Percentiles rank a stretch among this genome's conserved stretches.
Conservation (phyloP, 2,113 vertebrate genomes). For the Typhlomys cinereus region DNA sequence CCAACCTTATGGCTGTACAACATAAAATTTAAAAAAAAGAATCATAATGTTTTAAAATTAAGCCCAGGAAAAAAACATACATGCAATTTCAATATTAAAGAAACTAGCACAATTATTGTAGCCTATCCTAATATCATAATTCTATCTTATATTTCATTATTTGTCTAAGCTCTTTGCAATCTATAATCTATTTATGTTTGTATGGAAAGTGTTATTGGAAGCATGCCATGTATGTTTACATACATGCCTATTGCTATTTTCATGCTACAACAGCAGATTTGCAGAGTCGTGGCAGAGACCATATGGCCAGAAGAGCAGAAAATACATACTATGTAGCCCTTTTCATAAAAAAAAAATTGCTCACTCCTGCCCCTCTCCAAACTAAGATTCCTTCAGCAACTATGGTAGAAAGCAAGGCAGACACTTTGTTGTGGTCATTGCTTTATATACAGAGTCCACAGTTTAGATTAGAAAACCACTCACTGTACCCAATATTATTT, state of each 20-base stretch:
- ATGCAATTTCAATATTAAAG: not conserved
- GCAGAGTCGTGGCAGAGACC: not conserved
- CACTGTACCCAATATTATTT: not conserved
- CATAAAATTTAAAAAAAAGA: not conserved
- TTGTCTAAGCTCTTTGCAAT: not conserved
- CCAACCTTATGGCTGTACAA: not conserved
- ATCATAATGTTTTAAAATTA: constrained; percentile 19
- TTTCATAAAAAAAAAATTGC: constrained; percentile 28
- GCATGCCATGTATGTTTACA: not conserved
- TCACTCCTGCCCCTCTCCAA: constrained; percentile 16
- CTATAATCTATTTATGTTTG: not conserved
- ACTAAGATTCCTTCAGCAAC: not conserved
- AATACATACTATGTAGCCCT: not conserved
- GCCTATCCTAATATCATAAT: not conserved
- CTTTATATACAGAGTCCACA: not conserved
- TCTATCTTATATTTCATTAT: constrained; percentile 8
- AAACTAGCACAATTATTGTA: constrained; percentile 5
- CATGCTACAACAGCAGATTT: not conserved
- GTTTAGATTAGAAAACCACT: constrained; percentile 1
- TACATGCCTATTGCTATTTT: not conserved
- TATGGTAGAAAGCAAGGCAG: constrained; percentile 18
- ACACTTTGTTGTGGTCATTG: not conserved
- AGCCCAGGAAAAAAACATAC: not conserved
- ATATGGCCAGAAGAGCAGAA: not conserved
- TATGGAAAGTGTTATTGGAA: not conserved